A percentile compares a stretch with the other conserved stretches of the same genome.
Evolutionary conservation across 2,888 invertebrate genomes (phyloP).

Genomic region (Zootermopsis nevadensis): DNA sequence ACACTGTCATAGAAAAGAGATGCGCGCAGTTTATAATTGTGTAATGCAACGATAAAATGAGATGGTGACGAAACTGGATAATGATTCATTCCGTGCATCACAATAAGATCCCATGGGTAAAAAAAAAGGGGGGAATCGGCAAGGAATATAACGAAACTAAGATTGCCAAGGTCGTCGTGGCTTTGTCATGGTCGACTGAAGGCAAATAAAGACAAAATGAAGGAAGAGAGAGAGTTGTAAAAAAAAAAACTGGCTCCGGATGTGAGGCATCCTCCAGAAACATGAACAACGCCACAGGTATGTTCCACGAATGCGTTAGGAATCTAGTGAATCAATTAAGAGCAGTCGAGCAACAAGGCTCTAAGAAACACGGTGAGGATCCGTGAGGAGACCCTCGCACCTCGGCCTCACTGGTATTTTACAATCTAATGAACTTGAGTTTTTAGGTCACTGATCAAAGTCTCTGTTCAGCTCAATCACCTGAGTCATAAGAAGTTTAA

Average conservation of each 20-base stretch:
- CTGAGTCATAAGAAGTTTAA: too few relatives aligned
- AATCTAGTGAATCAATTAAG: constrained; percentile 1
- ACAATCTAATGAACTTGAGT: too few relatives aligned
- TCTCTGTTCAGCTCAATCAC: too few relatives aligned
- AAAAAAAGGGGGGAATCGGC: constrained; percentile 27
- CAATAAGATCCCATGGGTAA: background rate
- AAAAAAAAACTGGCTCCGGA: constrained; percentile 45
- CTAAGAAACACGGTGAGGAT: too few relatives aligned
- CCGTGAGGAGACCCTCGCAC: too few relatives aligned
- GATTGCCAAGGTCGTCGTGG: constrained; percentile 47
- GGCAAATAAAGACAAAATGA: background rate
- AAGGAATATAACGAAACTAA: constrained; percentile 37
- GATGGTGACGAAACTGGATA: constrained; percentile 34
- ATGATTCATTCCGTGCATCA: constrained; percentile 34
- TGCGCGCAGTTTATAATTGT: background rate
- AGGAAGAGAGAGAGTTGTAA: background rate
- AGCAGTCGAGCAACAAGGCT: background rate
- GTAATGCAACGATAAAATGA: background rate
- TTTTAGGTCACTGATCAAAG: too few relatives aligned
- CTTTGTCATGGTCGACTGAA: constrained; percentile 44
- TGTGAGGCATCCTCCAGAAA: constrained; percentile 40
- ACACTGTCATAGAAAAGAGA: background rate
- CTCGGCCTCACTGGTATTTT: too few relatives aligned
- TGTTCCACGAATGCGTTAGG: background rate
- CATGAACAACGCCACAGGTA: constrained; percentile 20